Conservation (phyloP, 2,113 vertebrate species). For the Candoia aspera region DNA sequence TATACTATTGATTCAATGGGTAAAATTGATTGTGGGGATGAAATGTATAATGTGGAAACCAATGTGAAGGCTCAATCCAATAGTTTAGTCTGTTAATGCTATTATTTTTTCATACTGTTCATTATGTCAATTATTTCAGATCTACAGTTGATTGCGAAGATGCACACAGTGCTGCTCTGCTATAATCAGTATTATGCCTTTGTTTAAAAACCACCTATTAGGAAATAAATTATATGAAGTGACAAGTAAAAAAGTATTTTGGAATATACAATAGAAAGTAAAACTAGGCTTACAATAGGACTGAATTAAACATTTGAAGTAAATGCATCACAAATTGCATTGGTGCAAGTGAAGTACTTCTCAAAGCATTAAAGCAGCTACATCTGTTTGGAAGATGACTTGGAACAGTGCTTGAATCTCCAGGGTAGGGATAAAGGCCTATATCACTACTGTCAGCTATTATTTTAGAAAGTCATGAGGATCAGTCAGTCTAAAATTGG, state of each 20-base stretch:
- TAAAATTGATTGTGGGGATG: background rate
- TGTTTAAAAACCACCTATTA: background rate
- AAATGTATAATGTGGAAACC: background rate
- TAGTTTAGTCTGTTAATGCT: background rate
- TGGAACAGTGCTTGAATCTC: background rate
- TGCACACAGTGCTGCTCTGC: background rate
- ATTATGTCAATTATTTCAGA: background rate
- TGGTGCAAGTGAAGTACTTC: background rate
- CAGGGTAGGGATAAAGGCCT: too few species aligned
- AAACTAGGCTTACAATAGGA: too few species aligned
- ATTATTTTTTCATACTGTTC: conserved; percentile 4
- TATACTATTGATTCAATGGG: background rate
- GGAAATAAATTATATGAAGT: fast-evolving
- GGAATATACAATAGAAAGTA: background rate
- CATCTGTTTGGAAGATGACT: background rate
- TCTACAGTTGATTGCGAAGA: background rate
- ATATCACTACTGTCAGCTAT: too few species aligned
- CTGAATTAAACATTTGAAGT: too few species aligned
- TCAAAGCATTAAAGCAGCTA: background rate
- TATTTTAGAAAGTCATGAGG: too few species aligned
- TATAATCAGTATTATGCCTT: background rate
- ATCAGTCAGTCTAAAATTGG: too few species aligned
- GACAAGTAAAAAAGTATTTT: background rate
- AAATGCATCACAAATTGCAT: too few species aligned
- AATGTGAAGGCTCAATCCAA: background rate